phyloP scores from a whole-genome alignment of 2,797 vertebrate species.

The Leucoraja ocellata region DNA sequence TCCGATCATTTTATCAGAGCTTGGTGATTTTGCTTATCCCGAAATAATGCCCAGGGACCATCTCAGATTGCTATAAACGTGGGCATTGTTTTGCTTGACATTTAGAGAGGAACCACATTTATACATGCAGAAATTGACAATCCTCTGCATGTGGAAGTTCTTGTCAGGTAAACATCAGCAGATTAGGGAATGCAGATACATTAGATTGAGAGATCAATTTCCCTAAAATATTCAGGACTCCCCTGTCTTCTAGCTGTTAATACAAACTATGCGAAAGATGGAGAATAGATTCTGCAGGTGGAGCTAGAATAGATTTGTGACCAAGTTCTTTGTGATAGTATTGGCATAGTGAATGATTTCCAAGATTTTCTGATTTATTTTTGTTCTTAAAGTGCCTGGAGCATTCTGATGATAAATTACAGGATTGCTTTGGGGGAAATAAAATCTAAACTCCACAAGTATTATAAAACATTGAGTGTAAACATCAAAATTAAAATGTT shows the following conservation, averaged over 20 bases:
- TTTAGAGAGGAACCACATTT: background rate
- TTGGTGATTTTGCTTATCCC: background rate
- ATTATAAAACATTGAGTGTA: background rate
- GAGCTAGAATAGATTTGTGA: background rate
- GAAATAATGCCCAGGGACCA: background rate
- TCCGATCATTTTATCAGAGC: background rate
- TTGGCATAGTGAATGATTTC: background rate
- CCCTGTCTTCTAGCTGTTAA: background rate
- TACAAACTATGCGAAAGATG: background rate
- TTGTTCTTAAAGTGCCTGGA: background rate
- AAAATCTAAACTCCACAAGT: background rate
- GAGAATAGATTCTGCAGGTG: background rate
- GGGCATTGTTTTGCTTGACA: background rate
- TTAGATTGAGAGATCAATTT: background rate
- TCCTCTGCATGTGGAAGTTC: background rate
- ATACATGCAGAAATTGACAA: background rate
- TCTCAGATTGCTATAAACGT: background rate
- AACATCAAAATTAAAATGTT: background rate
- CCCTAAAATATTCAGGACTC: background rate
- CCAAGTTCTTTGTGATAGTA: background rate
- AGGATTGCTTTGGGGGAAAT: background rate
- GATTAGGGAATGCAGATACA: background rate
- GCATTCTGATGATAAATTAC: background rate
- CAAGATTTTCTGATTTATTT: background rate
- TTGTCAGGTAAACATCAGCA: background rate